A percentile compares a stretch with the other conserved stretches of the same genome.
These are phyloP conservation scores for Apis cerana DNA, from an alignment of 1,140 invertebrate species.

Conservation along the genomic window DNA sequence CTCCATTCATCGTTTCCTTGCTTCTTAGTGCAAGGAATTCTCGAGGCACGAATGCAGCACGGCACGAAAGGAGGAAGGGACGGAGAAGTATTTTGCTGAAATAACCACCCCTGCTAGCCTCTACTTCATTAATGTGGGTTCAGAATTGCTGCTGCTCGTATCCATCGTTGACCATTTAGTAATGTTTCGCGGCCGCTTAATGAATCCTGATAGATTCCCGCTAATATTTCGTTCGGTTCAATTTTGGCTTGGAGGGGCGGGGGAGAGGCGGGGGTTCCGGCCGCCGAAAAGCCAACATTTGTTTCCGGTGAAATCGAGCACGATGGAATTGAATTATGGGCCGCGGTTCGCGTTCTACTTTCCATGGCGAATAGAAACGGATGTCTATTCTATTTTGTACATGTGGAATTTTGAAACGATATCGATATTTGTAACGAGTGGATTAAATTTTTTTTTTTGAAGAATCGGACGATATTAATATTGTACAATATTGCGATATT, in stretches of 20 bases:
- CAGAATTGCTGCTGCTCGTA: conserved; percentile 26
- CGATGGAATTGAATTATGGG: neutral
- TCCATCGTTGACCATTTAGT: conserved; percentile 19
- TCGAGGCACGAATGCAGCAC: neutral
- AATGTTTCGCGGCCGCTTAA: conserved; percentile 36
- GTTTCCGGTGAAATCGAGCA: neutral
- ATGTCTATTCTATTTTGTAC: too few species aligned
- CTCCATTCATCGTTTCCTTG: neutral
- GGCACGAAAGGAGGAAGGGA: neutral
- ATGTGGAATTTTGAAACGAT: too few species aligned
- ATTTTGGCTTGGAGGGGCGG: conserved; percentile 2
- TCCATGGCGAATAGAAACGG: neutral
- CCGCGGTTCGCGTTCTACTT: neutral
- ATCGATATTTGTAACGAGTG: too few species aligned
- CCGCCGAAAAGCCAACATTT: neutral
- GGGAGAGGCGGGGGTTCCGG: neutral
- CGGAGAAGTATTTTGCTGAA: conserved; percentile 17
- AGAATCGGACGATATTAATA: too few species aligned
- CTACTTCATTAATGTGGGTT: conserved; percentile 21
- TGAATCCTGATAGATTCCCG: conserved; percentile 43
- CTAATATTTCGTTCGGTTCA: conserved; percentile 40
- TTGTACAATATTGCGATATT: too few species aligned
- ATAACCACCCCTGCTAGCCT: conserved; percentile 3
- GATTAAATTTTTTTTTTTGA: too few species aligned
- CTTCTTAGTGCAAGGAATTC: conserved; percentile 26